These are phyloP conservation scores for Mizuhopecten yessoensis DNA, from an alignment of 1,140 invertebrate genomes.

Conservation along the genomic window DNA sequence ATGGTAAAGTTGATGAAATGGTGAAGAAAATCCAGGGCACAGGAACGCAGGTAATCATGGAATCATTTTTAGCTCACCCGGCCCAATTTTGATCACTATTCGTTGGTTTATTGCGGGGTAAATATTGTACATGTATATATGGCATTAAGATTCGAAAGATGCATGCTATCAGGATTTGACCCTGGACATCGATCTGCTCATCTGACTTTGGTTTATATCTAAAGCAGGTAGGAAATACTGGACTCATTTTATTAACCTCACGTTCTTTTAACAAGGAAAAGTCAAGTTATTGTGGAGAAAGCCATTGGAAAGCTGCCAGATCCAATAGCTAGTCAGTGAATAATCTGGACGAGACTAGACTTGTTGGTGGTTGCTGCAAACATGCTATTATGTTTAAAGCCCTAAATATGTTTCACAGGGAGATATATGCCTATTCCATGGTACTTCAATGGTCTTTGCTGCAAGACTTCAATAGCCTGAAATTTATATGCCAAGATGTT, in stretches of 20 bases:
- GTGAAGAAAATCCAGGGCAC: not conserved
- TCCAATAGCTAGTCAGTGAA: not conserved
- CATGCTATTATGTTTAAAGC: slow-evolving; percentile 28
- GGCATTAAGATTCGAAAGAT: too few relatives aligned
- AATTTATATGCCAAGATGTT: slow-evolving; percentile 38
- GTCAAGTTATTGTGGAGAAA: slow-evolving; percentile 31
- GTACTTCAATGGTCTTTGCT: not conserved
- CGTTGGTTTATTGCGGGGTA: too few relatives aligned
- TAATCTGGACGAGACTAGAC: slow-evolving; percentile 2
- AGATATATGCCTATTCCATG: slow-evolving; percentile 35
- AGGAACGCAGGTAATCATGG: slow-evolving; percentile 14
- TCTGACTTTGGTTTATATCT: not conserved
- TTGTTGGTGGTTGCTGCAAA: slow-evolving; percentile 18
- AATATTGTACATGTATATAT: too few relatives aligned
- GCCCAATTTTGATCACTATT: too few relatives aligned
- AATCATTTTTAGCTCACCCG: too few relatives aligned
- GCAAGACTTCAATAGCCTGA: not conserved
- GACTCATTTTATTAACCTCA: too few relatives aligned
- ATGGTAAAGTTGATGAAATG: not conserved
- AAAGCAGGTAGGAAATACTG: too few relatives aligned
- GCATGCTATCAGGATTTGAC: too few relatives aligned
- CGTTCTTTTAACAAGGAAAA: slow-evolving; percentile 41
- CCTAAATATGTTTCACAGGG: slow-evolving; percentile 23
- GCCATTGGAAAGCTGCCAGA: slow-evolving; percentile 28
- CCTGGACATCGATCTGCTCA: too few relatives aligned